phyloP scores from a whole-genome alignment of 2,888 invertebrate genomes.

The Phasia obesa region DNA sequence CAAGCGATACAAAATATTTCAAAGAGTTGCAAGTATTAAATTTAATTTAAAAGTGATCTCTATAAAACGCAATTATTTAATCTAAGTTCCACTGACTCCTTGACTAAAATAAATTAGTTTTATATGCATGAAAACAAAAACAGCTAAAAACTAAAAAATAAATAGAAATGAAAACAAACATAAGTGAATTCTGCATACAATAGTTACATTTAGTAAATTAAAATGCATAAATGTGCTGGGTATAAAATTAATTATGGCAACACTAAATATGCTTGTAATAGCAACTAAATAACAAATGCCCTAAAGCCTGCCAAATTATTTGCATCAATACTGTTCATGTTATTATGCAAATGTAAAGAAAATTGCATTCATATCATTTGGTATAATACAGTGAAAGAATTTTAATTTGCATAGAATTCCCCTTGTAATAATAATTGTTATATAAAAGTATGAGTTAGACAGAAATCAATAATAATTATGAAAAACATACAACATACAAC shows the following conservation, averaged over 20 bases:
- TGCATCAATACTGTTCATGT: conserved; percentile 13
- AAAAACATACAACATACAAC: conserved; percentile 30
- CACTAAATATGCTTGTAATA: conserved; percentile 18
- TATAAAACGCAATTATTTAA: neutral
- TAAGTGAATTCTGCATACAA: conserved; percentile 30
- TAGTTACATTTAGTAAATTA: conserved; percentile 48
- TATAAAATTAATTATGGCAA: conserved; percentile 45
- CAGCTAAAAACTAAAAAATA: neutral
- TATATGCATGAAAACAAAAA: neutral
- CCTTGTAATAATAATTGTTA: conserved; percentile 30
- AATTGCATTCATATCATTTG: neutral
- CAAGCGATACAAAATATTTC: no score
- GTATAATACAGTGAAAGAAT: neutral
- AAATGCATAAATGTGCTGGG: conserved; percentile 37
- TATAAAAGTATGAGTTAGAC: conserved; percentile 26
- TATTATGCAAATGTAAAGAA: conserved; percentile 31
- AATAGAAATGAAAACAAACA: neutral
- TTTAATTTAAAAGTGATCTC: neutral
- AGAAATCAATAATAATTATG: conserved; percentile 50
- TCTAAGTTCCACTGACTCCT: neutral
- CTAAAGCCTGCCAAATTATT: conserved; percentile 29
- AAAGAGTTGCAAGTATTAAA: no score
- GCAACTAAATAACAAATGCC: conserved; percentile 43
- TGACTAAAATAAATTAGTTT: neutral
- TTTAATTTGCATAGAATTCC: conserved; percentile 26